phyloP scores from a whole-genome alignment of 2,113 vertebrate species.

The Ictalurus punctatus region DNA sequence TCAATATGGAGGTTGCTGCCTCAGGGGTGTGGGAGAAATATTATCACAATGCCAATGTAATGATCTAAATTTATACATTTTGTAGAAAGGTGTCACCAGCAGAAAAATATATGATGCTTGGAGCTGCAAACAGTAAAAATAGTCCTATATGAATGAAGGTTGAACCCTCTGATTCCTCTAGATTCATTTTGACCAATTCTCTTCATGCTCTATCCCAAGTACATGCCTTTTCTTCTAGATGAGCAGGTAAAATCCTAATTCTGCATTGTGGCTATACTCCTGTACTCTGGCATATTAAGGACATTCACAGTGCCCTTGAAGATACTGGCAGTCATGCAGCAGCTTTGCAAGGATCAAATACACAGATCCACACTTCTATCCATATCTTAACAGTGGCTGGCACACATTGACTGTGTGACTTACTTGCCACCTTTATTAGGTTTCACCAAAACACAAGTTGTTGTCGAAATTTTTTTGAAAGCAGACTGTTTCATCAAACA shows the following conservation, averaged over 20 bases:
- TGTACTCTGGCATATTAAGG: background rate
- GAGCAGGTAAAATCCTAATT: background rate
- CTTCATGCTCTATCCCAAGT: background rate
- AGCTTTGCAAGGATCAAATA: background rate
- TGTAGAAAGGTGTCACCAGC: background rate
- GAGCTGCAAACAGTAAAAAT: background rate
- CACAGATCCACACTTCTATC: background rate
- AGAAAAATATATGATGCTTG: background rate
- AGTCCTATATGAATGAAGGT: background rate
- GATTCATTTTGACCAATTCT: background rate
- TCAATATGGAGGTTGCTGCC: background rate
- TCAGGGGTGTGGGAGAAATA: background rate
- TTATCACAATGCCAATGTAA: background rate
- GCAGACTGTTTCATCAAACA: background rate
- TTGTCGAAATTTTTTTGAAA: background rate
- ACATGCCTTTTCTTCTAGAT: background rate
- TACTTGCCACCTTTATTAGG: background rate
- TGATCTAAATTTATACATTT: background rate
- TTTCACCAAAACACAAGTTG: background rate
- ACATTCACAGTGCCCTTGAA: background rate
- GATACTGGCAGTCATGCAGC: background rate
- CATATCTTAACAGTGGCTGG: background rate
- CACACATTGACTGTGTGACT: background rate
- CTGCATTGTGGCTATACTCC: background rate
- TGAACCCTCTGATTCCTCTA: background rate